A percentile compares a stretch with the other conserved stretches of the same genome.
phyloP scores from a whole-genome alignment of 2,797 vertebrate species.

The Megalops cyprinoides region DNA sequence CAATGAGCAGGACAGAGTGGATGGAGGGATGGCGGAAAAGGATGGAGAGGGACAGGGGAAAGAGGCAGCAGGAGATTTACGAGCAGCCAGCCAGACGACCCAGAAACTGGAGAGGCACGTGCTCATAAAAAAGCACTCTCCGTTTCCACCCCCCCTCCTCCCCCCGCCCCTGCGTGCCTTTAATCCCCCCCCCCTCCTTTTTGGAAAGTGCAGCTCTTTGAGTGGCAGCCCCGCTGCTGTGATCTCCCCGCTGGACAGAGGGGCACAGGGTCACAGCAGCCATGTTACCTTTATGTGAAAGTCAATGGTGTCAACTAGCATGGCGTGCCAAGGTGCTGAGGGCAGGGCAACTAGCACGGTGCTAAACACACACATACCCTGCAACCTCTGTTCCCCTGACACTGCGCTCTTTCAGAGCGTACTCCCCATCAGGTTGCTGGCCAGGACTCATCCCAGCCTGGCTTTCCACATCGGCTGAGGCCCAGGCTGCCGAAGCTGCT shows the following conservation, averaged over 20 bases:
- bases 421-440: neutral
- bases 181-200: neutral
- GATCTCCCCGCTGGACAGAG: slow-evolving; percentile 57
- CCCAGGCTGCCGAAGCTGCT: neutral
- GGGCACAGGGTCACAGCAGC: slow-evolving; percentile 64
- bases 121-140: slow-evolving; percentile 70
- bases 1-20: no score
- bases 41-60: slow-evolving; percentile 34
- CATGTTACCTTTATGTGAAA: slow-evolving; percentile 69
- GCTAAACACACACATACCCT: no score
- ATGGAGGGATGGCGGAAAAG: slow-evolving; percentile 39
- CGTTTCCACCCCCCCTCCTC: neutral
- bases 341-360: neutral
- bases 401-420: neutral
- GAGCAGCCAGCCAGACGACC: slow-evolving; percentile 58
- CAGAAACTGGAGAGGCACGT: slow-evolving; percentile 68
- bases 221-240: slow-evolving; percentile 44
- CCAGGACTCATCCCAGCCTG: neutral
- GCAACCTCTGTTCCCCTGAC: neutral
- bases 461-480: neutral
- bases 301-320: slow-evolving; percentile 71
- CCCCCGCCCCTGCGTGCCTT: no score
- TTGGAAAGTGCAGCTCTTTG: slow-evolving; percentile 6
- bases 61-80: slow-evolving; percentile 58
- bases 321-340: slow-evolving; percentile 55